Evolutionary conservation across 2,797 vertebrate genomes (phyloP).

Genomic region (Chaetodon trifasciatus): DNA sequence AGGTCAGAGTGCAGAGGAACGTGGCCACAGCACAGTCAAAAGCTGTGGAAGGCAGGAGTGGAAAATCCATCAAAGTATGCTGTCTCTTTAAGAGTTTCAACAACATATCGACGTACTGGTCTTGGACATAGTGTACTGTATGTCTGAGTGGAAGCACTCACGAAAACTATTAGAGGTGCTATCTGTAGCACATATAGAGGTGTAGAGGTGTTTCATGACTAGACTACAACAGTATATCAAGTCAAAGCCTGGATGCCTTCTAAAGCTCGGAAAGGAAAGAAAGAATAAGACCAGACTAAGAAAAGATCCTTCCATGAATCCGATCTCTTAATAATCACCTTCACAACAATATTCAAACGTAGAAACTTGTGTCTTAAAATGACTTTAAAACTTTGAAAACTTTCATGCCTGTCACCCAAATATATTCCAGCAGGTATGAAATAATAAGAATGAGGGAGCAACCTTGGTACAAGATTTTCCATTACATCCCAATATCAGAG

Average conservation of each 20-base stretch:
- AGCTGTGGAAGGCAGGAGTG: constrained; percentile 8
- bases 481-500: constrained; percentile 63
- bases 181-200: not conserved
- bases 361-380: constrained; percentile 1
- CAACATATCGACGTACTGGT: constrained; percentile 27
- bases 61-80: constrained; percentile 50
- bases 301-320: not conserved
- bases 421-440: constrained; percentile 17
- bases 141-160: constrained; percentile 32
- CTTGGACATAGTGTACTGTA: constrained; percentile 17
- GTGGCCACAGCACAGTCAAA: constrained; percentile 29
- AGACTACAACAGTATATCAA: not conserved
- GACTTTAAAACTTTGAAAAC: constrained; percentile 32
- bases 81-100: constrained; percentile 27
- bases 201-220: constrained; percentile 14
- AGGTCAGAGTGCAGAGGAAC: constrained; percentile 45
- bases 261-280: constrained; percentile 1
- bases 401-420: not conserved
- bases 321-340: constrained; percentile 5
- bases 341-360: not conserved
- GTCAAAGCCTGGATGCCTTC: constrained; percentile 4
- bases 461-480: constrained; percentile 44
- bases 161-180: constrained; percentile 22
- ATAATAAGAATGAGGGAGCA: constrained; percentile 31
- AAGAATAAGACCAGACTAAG: not conserved